Evolutionary conservation across 2,888 invertebrate genomes (phyloP), one percentile per base, ranked within the genome.

Genomic region (Drosophila stalkeri): DNA sequence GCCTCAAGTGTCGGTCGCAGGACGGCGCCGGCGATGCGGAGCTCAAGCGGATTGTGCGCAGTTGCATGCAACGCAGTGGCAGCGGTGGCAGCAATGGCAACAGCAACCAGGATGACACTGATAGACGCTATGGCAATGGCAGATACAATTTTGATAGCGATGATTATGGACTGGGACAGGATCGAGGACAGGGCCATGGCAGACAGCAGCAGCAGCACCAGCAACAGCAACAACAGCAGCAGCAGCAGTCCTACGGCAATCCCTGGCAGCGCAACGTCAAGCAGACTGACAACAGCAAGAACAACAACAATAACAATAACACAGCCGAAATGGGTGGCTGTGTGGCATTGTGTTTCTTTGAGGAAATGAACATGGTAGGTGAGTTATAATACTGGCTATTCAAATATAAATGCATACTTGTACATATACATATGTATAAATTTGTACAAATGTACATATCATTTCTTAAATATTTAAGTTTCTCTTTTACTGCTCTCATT

Each of bases 311-410:
- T 12, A 64, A 59, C 51, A 81, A 80, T 41, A 78, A 92, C 93
- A 31, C 67, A 0, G 47, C 55, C 6, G 86, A 78, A 1, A 20
- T 63, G 39, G 66, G 64, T 9, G 67, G 68, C 27, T 96, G 96
- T 82, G 94, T 95, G 2, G 91, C 95, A 27, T 95, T 96, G 73
- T 97, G 96, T 87, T 95, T 96, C 86, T 94, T 96, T 89, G 94
- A 95, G 68, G 94, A 95, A 90, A 91, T 96, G 74, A 95, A 95
- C 85, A 94, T 96, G 95, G 96, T 96, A 92, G 92, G 92, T 81
- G 18, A 14, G 18, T 18, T 18, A n/a, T 9, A 11, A n/a, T 1
- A 27, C 47, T 47, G n/a, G n/a, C n/a, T n/a, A 20, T 16, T 23
- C 12, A 23, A 23, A n/a, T 47, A 47, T 47, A n/a, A 23, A 11